Evolutionary conservation across 2,113 vertebrate genomes (phyloP).

Genomic region (Notiomystis cincta): DNA sequence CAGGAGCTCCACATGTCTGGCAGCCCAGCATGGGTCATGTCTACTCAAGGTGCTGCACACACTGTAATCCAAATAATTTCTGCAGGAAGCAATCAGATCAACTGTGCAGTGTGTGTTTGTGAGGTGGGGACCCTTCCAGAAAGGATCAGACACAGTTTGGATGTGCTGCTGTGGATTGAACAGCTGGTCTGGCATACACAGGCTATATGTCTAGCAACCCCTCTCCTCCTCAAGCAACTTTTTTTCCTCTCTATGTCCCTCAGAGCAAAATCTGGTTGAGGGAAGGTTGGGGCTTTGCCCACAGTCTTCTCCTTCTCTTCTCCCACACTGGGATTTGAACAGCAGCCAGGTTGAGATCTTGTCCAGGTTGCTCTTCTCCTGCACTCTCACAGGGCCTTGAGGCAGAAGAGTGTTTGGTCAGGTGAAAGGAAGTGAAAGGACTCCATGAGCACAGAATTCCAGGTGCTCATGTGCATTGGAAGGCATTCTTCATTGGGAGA

Average conservation of each 20-base stretch:
- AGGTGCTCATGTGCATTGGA: not conserved
- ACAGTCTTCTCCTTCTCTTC: not conserved
- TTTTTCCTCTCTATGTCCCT: not conserved
- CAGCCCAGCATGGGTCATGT: not conserved
- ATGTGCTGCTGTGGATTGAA: not conserved
- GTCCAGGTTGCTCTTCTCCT: not conserved
- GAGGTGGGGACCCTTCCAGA: not conserved
- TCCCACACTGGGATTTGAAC: not conserved
- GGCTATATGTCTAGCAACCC: fast-evolving
- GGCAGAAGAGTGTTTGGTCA: not conserved
- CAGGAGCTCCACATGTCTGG: not conserved
- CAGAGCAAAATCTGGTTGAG: not conserved
- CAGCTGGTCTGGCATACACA: not conserved
- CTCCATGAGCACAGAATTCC: not conserved
- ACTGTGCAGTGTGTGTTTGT: not conserved
- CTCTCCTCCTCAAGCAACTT: not conserved
- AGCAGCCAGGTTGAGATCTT: not conserved
- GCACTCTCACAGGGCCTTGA: not conserved
- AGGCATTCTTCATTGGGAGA: not conserved
- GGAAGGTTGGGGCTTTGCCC: not conserved
- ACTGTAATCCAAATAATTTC: not conserved
- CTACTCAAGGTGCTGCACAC: not conserved
- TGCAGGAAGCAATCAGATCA: not conserved
- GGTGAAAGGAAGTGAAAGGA: not conserved
- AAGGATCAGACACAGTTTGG: not conserved